These are phyloP conservation scores for Hyalella azteca DNA, from an alignment of 2,888 invertebrate species.

Conservation along the genomic window DNA sequence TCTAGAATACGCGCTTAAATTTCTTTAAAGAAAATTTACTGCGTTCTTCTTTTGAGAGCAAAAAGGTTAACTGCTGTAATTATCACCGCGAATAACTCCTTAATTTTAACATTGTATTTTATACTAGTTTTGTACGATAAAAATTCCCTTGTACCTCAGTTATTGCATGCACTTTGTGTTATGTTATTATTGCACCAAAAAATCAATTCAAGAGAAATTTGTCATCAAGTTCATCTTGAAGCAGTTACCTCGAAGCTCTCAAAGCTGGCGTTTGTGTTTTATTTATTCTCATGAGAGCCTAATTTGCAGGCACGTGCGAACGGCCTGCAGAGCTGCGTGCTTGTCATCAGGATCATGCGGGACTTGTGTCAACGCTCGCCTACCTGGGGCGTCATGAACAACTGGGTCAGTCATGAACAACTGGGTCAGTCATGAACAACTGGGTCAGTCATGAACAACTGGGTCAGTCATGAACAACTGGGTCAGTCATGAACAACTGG, in stretches of 20 bases:
- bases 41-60: background rate
- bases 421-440: too few relatives aligned
- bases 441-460: too few relatives aligned
- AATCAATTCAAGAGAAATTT: too few relatives aligned
- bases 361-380: conserved; percentile 94
- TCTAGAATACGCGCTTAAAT: background rate
- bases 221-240: too few relatives aligned
- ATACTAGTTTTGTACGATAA: too few relatives aligned
- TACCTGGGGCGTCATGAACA: conserved; percentile 90
- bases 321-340: conserved; percentile 92
- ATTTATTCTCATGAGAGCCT: background rate
- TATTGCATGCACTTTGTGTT: too few relatives aligned
- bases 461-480: too few relatives aligned
- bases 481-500: too few relatives aligned
- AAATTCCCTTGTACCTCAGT: too few relatives aligned
- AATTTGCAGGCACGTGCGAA: conserved; percentile 86
- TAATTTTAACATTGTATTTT: too few relatives aligned
- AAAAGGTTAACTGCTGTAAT: background rate
- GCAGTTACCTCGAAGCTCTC: background rate
- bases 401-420: conserved; percentile 79
- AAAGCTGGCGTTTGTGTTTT: background rate
- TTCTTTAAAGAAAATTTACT: background rate
- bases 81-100: too few relatives aligned
- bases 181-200: too few relatives aligned
- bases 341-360: conserved; percentile 92